Conservation (phyloP, 2,888 invertebrate genomes). For the Smittia sp. region DNA sequence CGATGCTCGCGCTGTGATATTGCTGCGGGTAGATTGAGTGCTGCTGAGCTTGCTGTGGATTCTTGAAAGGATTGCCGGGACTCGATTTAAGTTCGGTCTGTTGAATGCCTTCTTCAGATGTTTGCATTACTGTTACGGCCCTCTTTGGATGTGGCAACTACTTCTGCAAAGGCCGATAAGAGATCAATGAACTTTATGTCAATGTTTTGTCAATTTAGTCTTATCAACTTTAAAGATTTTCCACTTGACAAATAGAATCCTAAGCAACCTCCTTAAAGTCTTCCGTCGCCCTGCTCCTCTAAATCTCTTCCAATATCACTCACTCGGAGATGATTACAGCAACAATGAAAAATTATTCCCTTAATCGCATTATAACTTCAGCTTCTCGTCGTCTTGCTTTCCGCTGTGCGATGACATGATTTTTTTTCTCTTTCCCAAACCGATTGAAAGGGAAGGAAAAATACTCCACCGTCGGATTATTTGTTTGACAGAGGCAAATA, state of each 20-base stretch:
- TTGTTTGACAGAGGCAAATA: slow-evolving; percentile 2
- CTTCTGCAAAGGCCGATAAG: not conserved
- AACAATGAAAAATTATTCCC: slow-evolving; percentile 11
- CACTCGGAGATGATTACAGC: slow-evolving; percentile 13
- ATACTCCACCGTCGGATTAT: not conserved
- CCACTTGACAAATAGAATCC: not conserved
- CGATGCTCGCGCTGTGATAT: slow-evolving; percentile 33
- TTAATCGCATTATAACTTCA: slow-evolving; percentile 33
- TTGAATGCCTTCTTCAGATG: slow-evolving; percentile 39
- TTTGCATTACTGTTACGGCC: slow-evolving; percentile 36
- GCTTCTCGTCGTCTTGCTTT: not conserved
- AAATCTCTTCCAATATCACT: slow-evolving; percentile 24
- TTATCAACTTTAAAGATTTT: not conserved
- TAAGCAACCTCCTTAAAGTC: not conserved
- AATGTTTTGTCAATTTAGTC: not conserved
- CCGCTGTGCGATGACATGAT: not conserved
- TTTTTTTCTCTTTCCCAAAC: slow-evolving; percentile 13
- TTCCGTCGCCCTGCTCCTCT: not conserved
- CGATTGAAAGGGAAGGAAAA: not conserved
- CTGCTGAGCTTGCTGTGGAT: slow-evolving; percentile 14
- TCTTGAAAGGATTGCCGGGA: slow-evolving; percentile 32
- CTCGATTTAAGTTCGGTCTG: slow-evolving; percentile 40
- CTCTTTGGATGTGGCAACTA: slow-evolving; percentile 36
- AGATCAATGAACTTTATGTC: not conserved
- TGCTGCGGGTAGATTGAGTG: slow-evolving; percentile 25